These are phyloP conservation scores for Sebastes hubbsi DNA, from an alignment of 2,797 vertebrate species.

Conservation along the genomic window DNA sequence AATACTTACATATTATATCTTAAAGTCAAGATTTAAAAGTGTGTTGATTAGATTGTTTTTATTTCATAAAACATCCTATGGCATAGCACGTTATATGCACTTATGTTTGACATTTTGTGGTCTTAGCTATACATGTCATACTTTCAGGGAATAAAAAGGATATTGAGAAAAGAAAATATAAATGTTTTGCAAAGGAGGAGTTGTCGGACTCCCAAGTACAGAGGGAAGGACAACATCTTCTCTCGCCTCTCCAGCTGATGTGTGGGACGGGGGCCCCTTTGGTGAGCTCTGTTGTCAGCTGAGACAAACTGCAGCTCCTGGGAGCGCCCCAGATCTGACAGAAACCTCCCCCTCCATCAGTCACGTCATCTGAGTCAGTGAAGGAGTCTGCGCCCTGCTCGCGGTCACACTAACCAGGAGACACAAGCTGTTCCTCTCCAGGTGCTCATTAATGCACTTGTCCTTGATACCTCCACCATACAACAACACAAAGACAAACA, in stretches of 20 bases:
- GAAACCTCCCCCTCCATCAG: constrained; percentile 83
- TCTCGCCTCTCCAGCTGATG: constrained; percentile 89
- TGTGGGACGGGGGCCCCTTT: constrained; percentile 87
- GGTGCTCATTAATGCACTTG: constrained; percentile 87
- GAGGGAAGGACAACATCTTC: constrained; percentile 69
- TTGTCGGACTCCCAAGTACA: constrained; percentile 4
- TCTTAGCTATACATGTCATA: background rate
- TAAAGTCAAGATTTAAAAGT: background rate
- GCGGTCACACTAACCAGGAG: constrained; percentile 84
- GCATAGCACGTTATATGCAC: background rate
- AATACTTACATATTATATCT: too few relatives aligned
- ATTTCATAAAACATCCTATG: background rate
- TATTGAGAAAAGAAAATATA: background rate
- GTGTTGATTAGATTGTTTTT: background rate
- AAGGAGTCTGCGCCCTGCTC: constrained; percentile 80
- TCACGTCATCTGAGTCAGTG: constrained; percentile 82
- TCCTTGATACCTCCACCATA: constrained; percentile 82
- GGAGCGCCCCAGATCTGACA: constrained; percentile 96
- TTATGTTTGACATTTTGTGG: background rate
- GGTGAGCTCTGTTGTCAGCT: constrained; percentile 91
- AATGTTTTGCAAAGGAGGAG: constrained; percentile 8
- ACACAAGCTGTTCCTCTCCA: constrained; percentile 88
- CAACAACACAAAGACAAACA: constrained; percentile 81
- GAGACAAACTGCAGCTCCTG: constrained; percentile 95
- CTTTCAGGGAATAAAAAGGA: background rate